Evolutionary conservation across 2,888 invertebrate species (phyloP).

Genomic region (Azorinus chamasolen): DNA sequence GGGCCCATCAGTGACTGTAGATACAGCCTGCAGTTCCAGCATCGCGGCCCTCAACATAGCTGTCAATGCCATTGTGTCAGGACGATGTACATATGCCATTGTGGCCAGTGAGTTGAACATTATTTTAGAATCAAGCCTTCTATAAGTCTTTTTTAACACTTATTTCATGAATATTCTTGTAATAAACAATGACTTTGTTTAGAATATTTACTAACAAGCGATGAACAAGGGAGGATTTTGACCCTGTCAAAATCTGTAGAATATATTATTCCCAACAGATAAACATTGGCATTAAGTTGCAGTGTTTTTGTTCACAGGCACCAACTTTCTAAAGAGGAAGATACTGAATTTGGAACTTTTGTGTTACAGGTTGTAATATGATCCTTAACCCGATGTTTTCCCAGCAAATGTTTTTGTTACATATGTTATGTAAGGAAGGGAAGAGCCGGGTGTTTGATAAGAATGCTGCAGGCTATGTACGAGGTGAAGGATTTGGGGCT

Average conservation of each 20-base stretch:
- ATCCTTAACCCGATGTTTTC: conserved; percentile 87
- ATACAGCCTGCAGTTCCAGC: conserved; percentile 98
- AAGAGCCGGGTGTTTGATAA: conserved; percentile 97
- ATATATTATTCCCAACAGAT: no score
- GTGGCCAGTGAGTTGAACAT: conserved; percentile 93
- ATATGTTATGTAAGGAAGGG: conserved; percentile 96
- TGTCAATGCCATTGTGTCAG: conserved; percentile 84
- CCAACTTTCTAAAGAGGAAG: no score
- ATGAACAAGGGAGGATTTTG: no score
- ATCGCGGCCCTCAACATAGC: conserved; percentile 94
- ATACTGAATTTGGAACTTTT: no score
- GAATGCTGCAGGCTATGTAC: conserved; percentile 67
- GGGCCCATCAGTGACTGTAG: conserved; percentile 97
- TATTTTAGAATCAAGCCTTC: no score
- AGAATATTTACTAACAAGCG: no score
- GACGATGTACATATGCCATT: conserved; percentile 96
- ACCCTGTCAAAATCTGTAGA: no score
- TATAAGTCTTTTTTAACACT: no score
- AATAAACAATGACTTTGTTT: no score
- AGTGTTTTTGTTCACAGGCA: no score
- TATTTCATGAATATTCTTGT: no score
- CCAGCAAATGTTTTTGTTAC: conserved; percentile 95
- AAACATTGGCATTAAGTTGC: no score
- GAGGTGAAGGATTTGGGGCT: conserved; percentile 71
- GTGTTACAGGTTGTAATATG: conserved; percentile 66